phyloP scores from a whole-genome alignment of 2,888 invertebrate genomes.

The Plagodis dolabraria region DNA sequence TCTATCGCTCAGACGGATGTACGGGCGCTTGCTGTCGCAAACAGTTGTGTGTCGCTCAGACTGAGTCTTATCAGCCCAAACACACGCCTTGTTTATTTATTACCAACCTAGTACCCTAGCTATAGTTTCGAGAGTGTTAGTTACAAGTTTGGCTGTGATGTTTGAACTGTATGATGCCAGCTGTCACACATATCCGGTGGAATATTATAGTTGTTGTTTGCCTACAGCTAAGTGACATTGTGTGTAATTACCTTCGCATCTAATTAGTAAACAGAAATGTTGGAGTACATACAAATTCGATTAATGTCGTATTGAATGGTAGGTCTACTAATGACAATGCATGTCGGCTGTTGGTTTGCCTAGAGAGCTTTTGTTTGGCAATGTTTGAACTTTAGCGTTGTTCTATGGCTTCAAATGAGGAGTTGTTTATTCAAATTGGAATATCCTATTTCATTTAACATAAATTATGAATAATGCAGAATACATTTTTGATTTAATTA shows the following conservation, averaged over 20 bases:
- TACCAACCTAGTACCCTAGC: slow-evolving; percentile 65
- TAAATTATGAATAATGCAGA: background rate
- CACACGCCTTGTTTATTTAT: slow-evolving; percentile 82
- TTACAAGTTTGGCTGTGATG: slow-evolving; percentile 52
- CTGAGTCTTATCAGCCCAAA: slow-evolving; percentile 74
- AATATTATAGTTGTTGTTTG: slow-evolving; percentile 32
- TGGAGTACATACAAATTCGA: slow-evolving; percentile 32
- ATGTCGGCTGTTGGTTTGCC: slow-evolving; percentile 17
- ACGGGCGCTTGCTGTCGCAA: slow-evolving; percentile 38
- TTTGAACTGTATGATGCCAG: slow-evolving; percentile 48
- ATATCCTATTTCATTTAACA: background rate
- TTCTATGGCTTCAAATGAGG: background rate
- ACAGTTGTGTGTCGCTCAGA: slow-evolving; percentile 47
- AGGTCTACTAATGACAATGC: slow-evolving; percentile 22
- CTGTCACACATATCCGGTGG: slow-evolving; percentile 29
- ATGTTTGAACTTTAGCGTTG: slow-evolving; percentile 17
- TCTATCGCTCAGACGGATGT: slow-evolving; percentile 51
- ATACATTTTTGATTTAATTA: no score
- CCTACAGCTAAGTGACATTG: slow-evolving; percentile 35
- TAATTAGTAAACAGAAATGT: slow-evolving; percentile 38
- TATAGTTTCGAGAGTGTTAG: slow-evolving; percentile 44
- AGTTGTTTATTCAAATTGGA: background rate
- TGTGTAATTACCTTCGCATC: slow-evolving; percentile 36
- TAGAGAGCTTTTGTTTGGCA: slow-evolving; percentile 19
- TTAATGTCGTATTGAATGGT: slow-evolving; percentile 26